A percentile compares a stretch with the other conserved stretches of the same genome.
phyloP scores from a whole-genome alignment of 1,140 invertebrate genomes.

The Atta texana region DNA sequence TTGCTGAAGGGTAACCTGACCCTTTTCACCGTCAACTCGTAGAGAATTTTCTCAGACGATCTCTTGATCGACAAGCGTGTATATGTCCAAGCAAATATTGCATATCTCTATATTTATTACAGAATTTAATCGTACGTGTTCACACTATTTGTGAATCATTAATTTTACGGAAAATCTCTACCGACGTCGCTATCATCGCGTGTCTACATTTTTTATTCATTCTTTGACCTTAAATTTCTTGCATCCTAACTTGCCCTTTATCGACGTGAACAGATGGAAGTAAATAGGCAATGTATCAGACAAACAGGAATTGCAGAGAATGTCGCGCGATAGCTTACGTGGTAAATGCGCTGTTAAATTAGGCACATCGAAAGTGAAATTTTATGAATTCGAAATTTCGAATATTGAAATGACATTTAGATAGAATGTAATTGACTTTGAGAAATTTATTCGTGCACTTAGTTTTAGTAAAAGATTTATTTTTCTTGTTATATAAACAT shows the following conservation, averaged over 20 bases:
- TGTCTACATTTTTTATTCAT: conserved; percentile 8
- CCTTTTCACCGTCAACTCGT: conserved; percentile 2
- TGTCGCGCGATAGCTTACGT: neutral
- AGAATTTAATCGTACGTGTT: neutral
- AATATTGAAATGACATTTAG: neutral
- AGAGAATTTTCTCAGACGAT: neutral
- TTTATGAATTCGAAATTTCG: conserved; percentile 4
- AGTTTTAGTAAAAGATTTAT: neutral
- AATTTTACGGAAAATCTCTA: neutral
- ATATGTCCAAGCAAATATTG: neutral
- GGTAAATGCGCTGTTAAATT: conserved; percentile 51
- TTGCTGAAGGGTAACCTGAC: conserved; percentile 25
- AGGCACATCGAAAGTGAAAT: conserved; percentile 32
- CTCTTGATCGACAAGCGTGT: neutral
- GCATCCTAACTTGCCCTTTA: conserved; percentile 2
- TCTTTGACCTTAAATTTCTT: conserved; percentile 24
- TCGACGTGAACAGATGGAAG: conserved; percentile 34
- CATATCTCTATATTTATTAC: conserved; percentile 9
- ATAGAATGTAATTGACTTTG: conserved; percentile 8
- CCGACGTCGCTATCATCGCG: neutral
- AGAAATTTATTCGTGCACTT: neutral
- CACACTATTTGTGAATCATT: neutral
- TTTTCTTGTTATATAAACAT: neutral
- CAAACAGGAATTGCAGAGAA: conserved; percentile 7
- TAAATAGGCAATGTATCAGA: conserved; percentile 30